Base-by-base conservation (phyloP, 2,888 invertebrate genomes). In the Parascotia fuliginaria region DNA sequence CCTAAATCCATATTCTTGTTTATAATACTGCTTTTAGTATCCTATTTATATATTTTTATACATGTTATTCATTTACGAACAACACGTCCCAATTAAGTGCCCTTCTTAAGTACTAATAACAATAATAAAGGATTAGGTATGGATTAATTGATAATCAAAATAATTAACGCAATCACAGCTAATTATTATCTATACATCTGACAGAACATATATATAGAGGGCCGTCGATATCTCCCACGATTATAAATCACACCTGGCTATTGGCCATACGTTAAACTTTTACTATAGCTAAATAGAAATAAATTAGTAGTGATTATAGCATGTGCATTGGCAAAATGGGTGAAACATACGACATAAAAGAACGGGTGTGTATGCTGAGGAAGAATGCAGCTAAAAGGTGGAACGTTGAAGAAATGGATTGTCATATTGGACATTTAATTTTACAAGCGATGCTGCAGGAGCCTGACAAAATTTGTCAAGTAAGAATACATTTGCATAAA, bases 361-460 rank as follows among this genome's bases (percentile, higher is more conserved):
- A 62, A 12, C 73, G 79, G 34, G 58, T 72, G n/a, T 56, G 47
- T 11, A 56, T 47, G 2, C 51, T 82, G n/a, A 78, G 56, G 34
- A 47, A 66, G 22, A 72, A 65, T 49, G 75, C 81, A 9, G 76
- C 77, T 6, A 52, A 64, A 15, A 70, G 64, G 22, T 73, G 72
- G 38, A 63, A 70, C 40, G 70, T 81, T 29, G 39, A 65, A 0
- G 75, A 77, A 9, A 62, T 71, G 22, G 64, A 65, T 13, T 76
- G 81, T 16, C 83, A 83, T 42, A 57, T 82, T 0, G 83, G 83
- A 16, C 82, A 83, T 60, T 19, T 83, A 6, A 38, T 64, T 9
- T 54, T 83, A 9, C 73, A 83, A 56, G 76, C 67, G 7, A 65
- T 83, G 71, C 43, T 73, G 37, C 73, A 77, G 4, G 60, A 58